Evolutionary conservation across 1,140 invertebrate genomes (phyloP).

Genomic region (Neuroterus valhalla): DNA sequence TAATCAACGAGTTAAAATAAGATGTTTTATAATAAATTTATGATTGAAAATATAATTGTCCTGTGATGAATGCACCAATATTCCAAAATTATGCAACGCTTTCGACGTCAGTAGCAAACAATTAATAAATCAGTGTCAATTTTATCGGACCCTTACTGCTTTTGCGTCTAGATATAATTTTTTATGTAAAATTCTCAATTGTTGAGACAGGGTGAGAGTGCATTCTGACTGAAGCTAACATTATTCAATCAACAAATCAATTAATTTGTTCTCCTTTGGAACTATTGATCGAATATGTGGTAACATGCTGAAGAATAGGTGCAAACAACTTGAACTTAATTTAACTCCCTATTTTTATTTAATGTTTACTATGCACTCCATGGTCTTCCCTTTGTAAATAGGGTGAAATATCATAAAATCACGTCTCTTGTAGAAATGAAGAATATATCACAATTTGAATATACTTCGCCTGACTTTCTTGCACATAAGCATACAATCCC

Average conservation of each 20-base stretch:
- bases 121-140: not conserved
- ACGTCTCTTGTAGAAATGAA: not conserved
- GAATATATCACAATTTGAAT: slow-evolving; percentile 13
- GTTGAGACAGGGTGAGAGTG: not conserved
- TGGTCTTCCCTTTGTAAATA: not conserved
- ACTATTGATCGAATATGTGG: not conserved
- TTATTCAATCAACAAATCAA: slow-evolving; percentile 12
- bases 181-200: slow-evolving; percentile 4
- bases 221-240: not conserved
- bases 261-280: not conserved
- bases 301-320: not conserved
- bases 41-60: too few relatives aligned
- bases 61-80: too few relatives aligned
- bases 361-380: not conserved
- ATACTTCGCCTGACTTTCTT: slow-evolving; percentile 7
- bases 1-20: too few relatives aligned
- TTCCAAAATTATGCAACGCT: too few relatives aligned
- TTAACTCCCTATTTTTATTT: not conserved
- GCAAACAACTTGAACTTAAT: not conserved
- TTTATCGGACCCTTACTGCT: not conserved
- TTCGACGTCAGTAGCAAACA: not conserved
- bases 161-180: not conserved
- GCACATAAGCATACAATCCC: slow-evolving; percentile 1
- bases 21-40: too few relatives aligned
- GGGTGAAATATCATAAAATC: not conserved